A percentile compares a stretch with the other conserved stretches of the same genome.
Evolutionary conservation across 2,888 invertebrate genomes (phyloP).

Genomic region (Hirtodrosophila alboralis): DNA sequence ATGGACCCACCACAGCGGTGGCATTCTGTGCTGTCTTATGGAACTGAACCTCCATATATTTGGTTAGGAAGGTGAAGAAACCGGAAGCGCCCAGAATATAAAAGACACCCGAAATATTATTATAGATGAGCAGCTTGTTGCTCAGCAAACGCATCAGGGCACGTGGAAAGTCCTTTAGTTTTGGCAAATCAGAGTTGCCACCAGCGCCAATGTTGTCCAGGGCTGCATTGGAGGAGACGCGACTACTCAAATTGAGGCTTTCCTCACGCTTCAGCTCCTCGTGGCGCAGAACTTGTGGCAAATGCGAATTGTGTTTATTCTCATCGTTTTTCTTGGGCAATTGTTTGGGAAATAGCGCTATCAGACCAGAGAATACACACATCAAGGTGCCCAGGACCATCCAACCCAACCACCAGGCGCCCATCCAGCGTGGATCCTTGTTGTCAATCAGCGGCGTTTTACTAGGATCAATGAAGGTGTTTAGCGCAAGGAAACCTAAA

Average conservation of each 20-base stretch:
- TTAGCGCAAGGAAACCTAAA: slow-evolving; percentile 84
- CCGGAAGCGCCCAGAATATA: slow-evolving; percentile 87
- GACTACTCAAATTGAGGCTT: slow-evolving; percentile 70
- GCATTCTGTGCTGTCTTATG: slow-evolving; percentile 87
- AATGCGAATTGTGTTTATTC: slow-evolving; percentile 72
- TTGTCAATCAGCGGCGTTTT: slow-evolving; percentile 86
- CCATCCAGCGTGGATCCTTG: slow-evolving; percentile 88
- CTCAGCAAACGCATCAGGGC: slow-evolving; percentile 86
- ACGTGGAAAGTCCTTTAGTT: slow-evolving; percentile 85
- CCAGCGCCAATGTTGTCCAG: slow-evolving; percentile 70
- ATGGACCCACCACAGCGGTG: slow-evolving; percentile 87
- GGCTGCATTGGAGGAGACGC: slow-evolving; percentile 74
- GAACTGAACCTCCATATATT: slow-evolving; percentile 91
- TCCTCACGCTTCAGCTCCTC: slow-evolving; percentile 77
- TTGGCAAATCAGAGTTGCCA: slow-evolving; percentile 79
- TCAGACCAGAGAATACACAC: slow-evolving; percentile 86
- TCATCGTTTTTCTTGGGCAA: slow-evolving; percentile 69
- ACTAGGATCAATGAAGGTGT: slow-evolving; percentile 86
- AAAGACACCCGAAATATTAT: slow-evolving; percentile 88
- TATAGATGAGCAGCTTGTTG: slow-evolving; percentile 88
- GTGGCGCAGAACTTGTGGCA: slow-evolving; percentile 77
- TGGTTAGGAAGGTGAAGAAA: slow-evolving; percentile 89
- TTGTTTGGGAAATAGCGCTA: slow-evolving; percentile 87
- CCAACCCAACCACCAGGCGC: slow-evolving; percentile 92
- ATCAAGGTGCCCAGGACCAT: slow-evolving; percentile 85